A percentile compares a stretch with the other conserved stretches of the same genome.
Conservation (phyloP, 2,113 vertebrate species). For the Stomatorhinus ivindoensis region DNA sequence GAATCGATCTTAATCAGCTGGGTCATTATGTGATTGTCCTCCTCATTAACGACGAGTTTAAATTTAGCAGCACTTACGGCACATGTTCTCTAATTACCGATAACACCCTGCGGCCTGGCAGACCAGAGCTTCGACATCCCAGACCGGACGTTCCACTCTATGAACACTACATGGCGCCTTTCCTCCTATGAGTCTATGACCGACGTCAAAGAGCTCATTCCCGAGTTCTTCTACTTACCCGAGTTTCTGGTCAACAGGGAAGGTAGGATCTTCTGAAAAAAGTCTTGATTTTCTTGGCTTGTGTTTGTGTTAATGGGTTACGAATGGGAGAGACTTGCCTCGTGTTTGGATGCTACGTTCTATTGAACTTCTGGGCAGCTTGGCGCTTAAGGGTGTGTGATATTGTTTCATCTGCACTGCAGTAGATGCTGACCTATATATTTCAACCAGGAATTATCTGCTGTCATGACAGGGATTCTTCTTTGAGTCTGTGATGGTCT, state of each 20-base stretch:
- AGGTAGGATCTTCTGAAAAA: conserved; percentile 55
- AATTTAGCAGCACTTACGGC: neutral
- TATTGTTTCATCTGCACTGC: neutral
- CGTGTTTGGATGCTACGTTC: neutral
- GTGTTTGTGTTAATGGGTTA: neutral
- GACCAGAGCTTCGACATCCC: conserved; percentile 99
- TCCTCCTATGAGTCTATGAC: conserved; percentile 98
- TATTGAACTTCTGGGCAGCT: neutral
- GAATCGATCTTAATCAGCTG: neutral
- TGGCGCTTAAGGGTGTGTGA: neutral
- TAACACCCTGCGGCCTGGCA: conserved; percentile 56
- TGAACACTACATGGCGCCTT: conserved; percentile 94
- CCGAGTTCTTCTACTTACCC: conserved; percentile 96
- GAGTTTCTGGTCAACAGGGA: conserved; percentile 97
- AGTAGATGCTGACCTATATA: neutral
- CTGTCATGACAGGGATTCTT: neutral
- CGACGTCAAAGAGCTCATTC: conserved; percentile 95
- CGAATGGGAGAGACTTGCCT: neutral
- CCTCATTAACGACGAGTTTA: neutral
- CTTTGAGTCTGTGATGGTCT: neutral
- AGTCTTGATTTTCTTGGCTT: neutral
- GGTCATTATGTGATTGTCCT: neutral
- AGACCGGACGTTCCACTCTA: conserved; percentile 97
- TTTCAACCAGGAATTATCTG: neutral
- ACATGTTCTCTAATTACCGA: conserved; percentile 22